These are phyloP conservation scores for Drosophila guanche DNA, from an alignment of 1,140 invertebrate genomes.

Conservation along the genomic window DNA sequence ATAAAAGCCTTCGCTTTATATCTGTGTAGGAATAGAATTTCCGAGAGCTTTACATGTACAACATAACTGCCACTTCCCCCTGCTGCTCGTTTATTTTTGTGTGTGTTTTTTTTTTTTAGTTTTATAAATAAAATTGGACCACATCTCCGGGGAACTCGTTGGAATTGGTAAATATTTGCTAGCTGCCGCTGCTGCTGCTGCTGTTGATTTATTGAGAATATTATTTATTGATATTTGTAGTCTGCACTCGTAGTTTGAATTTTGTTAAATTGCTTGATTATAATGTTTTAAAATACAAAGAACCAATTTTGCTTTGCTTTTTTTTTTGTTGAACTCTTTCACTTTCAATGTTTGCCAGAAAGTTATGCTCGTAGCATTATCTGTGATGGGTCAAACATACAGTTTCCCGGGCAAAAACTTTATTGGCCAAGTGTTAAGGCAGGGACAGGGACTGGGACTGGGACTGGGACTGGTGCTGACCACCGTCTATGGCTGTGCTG, in stretches of 20 bases:
- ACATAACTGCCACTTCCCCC: not conserved
- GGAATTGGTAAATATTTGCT: constrained; percentile 26
- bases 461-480: not conserved
- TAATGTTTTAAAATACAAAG: not conserved
- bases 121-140: constrained; percentile 5
- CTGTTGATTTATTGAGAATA: constrained; percentile 48
- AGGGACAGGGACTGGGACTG: not conserved
- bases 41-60: not conserved
- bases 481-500: constrained; percentile 12
- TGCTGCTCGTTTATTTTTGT: not conserved
- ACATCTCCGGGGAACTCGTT: constrained; percentile 8
- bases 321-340: no score
- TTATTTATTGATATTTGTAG: constrained; percentile 42
- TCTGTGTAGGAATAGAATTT: constrained; percentile 25
- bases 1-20: constrained; percentile 46
- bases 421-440: constrained; percentile 50
- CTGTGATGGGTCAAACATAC: constrained; percentile 48
- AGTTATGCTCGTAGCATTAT: not conserved
- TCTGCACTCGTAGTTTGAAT: constrained; percentile 12
- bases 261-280: constrained; percentile 36
- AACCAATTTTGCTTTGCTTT: no score
- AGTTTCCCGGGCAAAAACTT: constrained; percentile 44
- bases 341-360: not conserved
- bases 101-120: constrained; percentile 5
- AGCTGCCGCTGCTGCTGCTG: constrained; percentile 6